These are phyloP conservation scores for Proisotoma minuta DNA, from an alignment of 2,888 invertebrate genomes.

Conservation along the genomic window DNA sequence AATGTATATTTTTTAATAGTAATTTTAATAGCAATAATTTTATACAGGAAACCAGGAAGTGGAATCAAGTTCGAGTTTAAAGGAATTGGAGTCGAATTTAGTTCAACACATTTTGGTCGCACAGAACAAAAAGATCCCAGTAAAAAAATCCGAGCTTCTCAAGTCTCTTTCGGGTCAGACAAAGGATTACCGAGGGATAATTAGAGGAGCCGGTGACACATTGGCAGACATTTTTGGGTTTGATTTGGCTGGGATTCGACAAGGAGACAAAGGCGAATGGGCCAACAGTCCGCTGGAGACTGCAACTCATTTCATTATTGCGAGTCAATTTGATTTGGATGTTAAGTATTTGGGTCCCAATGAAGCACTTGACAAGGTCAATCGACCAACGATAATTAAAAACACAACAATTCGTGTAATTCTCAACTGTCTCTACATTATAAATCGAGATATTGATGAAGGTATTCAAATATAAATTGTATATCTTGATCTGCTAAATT, in stretches of 20 bases:
- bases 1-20: no score
- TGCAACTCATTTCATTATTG: constrained; percentile 11
- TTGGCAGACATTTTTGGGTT: constrained; percentile 14
- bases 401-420: constrained; percentile 13
- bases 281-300: neutral
- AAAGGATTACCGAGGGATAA: constrained; percentile 11
- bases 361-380: neutral
- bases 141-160: constrained; percentile 15
- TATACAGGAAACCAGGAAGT: no score
- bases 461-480: neutral
- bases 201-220: neutral
- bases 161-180: constrained; percentile 18
- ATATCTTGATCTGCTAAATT: no score
- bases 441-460: constrained; percentile 10
- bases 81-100: no score
- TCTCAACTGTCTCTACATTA: constrained; percentile 11
- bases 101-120: constrained; percentile 1
- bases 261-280: neutral
- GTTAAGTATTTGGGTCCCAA: neutral
- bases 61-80: no score
- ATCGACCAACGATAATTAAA: neutral
- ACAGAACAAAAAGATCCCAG: constrained; percentile 8
- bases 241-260: constrained; percentile 13
- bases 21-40: no score
- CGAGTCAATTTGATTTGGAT: constrained; percentile 7